Evolutionary conservation across 2,888 invertebrate species (phyloP).

Genomic region (Timema cristinae): DNA sequence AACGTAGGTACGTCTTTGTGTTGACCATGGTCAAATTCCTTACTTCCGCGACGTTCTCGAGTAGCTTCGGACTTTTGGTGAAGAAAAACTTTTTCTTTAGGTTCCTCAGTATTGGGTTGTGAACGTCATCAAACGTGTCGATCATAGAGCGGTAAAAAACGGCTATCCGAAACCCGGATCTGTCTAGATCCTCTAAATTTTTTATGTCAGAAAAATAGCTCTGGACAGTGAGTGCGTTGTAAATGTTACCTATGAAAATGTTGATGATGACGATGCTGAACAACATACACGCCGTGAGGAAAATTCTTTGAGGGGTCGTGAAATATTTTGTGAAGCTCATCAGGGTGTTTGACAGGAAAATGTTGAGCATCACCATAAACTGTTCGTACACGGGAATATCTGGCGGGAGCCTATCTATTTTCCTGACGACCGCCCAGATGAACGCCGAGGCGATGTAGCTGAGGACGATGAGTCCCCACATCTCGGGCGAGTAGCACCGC

Average conservation of each 20-base stretch:
- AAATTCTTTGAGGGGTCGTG: background rate
- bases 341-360: slow-evolving; percentile 10
- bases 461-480: slow-evolving; percentile 11
- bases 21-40: slow-evolving; percentile 9
- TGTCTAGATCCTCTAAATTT: background rate
- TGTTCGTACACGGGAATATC: background rate
- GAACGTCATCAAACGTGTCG: slow-evolving; percentile 2
- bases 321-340: background rate
- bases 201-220: slow-evolving; percentile 6
- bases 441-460: background rate
- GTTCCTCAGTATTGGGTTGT: background rate
- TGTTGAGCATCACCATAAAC: background rate
- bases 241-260: slow-evolving; percentile 12
- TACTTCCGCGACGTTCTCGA: background rate
- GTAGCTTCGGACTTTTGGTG: background rate
- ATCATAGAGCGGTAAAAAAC: slow-evolving; percentile 12
- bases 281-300: slow-evolving; percentile 1
- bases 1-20: background rate
- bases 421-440: background rate
- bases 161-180: background rate
- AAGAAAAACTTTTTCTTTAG: slow-evolving; percentile 11
- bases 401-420: background rate
- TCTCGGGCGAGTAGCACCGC: background rate
- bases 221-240: slow-evolving; percentile 11
- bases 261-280: slow-evolving; percentile 11